phyloP scores from a whole-genome alignment of 2,888 invertebrate species.

The Trichacis sp. region DNA sequence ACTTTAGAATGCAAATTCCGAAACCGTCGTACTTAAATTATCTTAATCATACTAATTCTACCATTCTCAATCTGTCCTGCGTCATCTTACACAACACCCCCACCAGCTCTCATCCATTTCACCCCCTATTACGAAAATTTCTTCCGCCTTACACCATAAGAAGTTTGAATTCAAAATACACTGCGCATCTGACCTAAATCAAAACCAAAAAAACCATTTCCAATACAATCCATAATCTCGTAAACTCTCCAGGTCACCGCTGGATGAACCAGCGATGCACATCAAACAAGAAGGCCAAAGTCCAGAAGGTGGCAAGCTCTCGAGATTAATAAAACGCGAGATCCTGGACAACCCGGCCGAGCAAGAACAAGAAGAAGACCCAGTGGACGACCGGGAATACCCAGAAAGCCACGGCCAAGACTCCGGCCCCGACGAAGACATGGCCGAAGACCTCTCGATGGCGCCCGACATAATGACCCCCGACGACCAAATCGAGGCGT shows the following conservation, averaged over 20 bases:
- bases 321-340: constrained; percentile 68
- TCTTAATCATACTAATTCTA: no score
- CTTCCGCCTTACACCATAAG: no score
- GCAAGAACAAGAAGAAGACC: constrained; percentile 59
- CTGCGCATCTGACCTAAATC: no score
- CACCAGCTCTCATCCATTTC: no score
- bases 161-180: no score
- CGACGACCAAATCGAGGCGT: constrained; percentile 66
- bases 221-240: constrained; percentile 16
- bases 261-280: constrained; percentile 66
- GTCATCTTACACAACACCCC: no score
- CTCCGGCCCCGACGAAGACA: constrained; percentile 65
- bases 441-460: constrained; percentile 66
- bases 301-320: constrained; percentile 65
- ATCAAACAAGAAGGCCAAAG: constrained; percentile 65
- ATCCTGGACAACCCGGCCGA: constrained; percentile 60
- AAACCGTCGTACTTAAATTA: no score
- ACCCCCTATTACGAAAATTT: no score
- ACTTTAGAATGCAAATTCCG: no score
- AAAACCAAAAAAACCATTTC: neutral
- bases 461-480: constrained; percentile 65
- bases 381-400: constrained; percentile 61
- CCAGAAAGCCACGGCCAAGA: constrained; percentile 63
- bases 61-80: no score
- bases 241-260: constrained; percentile 57